A percentile compares a stretch with the other conserved stretches of the same genome.
These are phyloP conservation scores for Tribolium castaneum DNA, from an alignment of 1,140 invertebrate species.

Conservation along the genomic window DNA sequence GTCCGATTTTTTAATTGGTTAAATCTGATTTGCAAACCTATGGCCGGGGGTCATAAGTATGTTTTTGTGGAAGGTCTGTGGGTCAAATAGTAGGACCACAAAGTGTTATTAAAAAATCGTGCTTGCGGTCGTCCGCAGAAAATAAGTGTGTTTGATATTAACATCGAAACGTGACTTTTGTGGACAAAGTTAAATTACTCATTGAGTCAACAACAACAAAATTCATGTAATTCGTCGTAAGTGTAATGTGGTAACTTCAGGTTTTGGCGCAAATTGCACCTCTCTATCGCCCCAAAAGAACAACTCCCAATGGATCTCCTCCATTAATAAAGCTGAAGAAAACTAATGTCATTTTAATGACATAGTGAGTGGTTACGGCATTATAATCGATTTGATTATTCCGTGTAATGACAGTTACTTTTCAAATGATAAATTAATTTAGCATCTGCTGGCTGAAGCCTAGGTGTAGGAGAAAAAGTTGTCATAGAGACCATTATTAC, in stretches of 20 bases:
- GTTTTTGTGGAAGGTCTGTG: conserved; percentile 3
- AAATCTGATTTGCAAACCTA: background rate
- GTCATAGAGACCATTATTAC: background rate
- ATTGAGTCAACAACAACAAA: too few species aligned
- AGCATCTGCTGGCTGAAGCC: background rate
- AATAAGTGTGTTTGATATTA: background rate
- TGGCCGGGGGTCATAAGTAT: background rate
- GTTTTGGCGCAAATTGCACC: background rate
- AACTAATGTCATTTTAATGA: conserved; percentile 27
- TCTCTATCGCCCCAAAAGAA: background rate
- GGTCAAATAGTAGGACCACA: conserved; percentile 1
- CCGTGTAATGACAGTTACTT: conserved; percentile 8
- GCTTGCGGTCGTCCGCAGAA: background rate
- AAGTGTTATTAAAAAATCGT: background rate
- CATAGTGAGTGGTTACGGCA: background rate
- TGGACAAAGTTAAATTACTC: background rate
- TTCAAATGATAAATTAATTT: conserved; percentile 31
- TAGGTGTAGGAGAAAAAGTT: background rate
- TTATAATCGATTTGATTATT: conserved; percentile 28
- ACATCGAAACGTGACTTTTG: background rate
- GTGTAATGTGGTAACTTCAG: too few species aligned
- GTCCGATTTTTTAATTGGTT: background rate
- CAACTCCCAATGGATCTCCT: background rate
- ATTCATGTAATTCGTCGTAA: too few species aligned
- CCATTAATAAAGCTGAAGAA: background rate